Base-by-base conservation (phyloP, 2,888 invertebrate species). In the Oegoconia quadripuncta region DNA sequence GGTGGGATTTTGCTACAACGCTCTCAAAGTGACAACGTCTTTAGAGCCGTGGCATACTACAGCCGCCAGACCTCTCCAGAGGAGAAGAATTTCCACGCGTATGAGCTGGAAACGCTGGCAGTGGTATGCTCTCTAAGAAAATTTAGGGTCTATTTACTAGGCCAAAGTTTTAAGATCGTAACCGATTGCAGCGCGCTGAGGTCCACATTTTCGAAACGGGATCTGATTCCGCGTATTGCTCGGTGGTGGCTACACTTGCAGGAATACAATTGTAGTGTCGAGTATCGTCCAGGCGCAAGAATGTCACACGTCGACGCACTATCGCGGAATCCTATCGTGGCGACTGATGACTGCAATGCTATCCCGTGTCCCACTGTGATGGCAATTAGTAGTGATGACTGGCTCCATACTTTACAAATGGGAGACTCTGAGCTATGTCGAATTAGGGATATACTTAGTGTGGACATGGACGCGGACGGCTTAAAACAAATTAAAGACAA, bases 61-160 rank as follows among this genome's bases (percentile, higher is more conserved):
- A 59, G 52, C 26, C 35, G 52, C 0, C 45, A 52, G 14, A 55
- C 55, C 0, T 34, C 50, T 0, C 50, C 50, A 0, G 51, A 54
- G n/a, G 55, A 53, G 25, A 42, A 33, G 12, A 38, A 52, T 14
- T 51, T 48, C n/a, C 50, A 50, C 20, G 34, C 52, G 1, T 56
- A 44, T 16, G 58, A 58, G 14, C 13, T 58, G 6, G 50, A 58
- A 11, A 47, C 55, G 0, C 18, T 47, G 13, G 52, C 52, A 0
- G 50, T 48, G 1, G 26, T 47, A 6, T 44, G 37, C 12, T 23
- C 36, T 2, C 9, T 44, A 3, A 35, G 33, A 15, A 41, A 44
- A 16, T 41, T 44, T 13, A 14, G 44, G 9, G 35, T 38, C 3
- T 39, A 33, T 13, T n/a, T 37, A n/a, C 9, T 41, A 8, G 42